Percentiles rank a stretch among this genome's conserved stretches.
phyloP scores from a whole-genome alignment of 2,113 vertebrate genomes.

The Ptychochromis oligacanthus region DNA sequence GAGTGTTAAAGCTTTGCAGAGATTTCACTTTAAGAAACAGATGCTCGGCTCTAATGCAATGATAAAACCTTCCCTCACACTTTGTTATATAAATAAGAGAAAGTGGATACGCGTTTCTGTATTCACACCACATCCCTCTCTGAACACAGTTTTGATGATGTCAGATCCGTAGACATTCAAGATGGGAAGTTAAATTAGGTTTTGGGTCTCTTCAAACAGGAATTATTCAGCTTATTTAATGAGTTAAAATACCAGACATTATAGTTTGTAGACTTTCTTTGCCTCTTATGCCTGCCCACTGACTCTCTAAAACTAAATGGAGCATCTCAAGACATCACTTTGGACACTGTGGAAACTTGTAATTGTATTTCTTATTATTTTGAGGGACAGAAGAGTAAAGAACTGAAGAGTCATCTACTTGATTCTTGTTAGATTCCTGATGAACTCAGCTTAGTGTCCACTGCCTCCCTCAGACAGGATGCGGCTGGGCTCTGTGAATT shows the following conservation, averaged over 20 bases:
- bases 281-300: not conserved
- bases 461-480: conserved; percentile 93
- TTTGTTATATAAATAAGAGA: not conserved
- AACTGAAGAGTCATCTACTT: not conserved
- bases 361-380: not conserved
- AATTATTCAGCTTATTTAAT: not conserved
- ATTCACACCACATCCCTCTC: not conserved
- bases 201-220: no score
- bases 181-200: not conserved
- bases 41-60: not conserved
- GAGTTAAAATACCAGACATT: not conserved
- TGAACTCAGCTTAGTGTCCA: conserved; percentile 81
- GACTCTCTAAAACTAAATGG: not conserved
- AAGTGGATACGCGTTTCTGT: not conserved
- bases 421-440: not conserved
- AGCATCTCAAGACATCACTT: not conserved
- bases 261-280: not conserved
- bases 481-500: conserved; percentile 93
- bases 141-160: not conserved
- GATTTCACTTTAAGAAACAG: not conserved
- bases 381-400: not conserved
- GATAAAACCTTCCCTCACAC: not conserved
- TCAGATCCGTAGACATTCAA: not conserved
- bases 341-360: not conserved
- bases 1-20: not conserved